phyloP scores from a whole-genome alignment of 2,888 invertebrate genomes.

The Anagyrus pseudococci region DNA sequence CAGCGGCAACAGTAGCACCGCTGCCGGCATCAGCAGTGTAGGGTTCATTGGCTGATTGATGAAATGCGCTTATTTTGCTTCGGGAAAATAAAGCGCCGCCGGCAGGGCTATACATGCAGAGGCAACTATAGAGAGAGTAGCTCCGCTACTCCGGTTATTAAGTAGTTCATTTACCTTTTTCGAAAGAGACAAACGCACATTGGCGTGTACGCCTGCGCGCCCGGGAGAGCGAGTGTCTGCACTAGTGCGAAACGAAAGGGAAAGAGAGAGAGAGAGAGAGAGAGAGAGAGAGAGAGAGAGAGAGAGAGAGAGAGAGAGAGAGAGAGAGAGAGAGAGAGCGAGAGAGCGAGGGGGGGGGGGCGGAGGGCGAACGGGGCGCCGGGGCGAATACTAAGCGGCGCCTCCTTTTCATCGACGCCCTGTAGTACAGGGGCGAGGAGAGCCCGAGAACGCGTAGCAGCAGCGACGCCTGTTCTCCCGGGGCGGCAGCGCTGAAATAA shows the following conservation, averaged over 20 bases:
- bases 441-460: no score
- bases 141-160: slow-evolving; percentile 2
- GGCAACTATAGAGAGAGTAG: background rate
- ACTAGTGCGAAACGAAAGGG: background rate
- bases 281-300: background rate
- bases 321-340: slow-evolving; percentile 25
- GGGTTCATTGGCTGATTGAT: no score
- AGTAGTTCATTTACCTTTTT: slow-evolving; percentile 22
- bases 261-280: background rate
- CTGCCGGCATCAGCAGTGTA: no score
- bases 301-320: background rate
- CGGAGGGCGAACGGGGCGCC: no score
- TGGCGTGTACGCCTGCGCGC: background rate
- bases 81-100: no score
- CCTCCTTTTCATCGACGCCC: background rate
- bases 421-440: background rate
- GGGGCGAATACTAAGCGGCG: background rate
- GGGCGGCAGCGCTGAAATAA: no score
- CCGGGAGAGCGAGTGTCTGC: background rate
- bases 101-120: background rate
- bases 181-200: slow-evolving; percentile 12
- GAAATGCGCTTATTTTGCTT: no score
- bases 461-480: no score
- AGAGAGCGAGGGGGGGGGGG: slow-evolving; percentile 22
- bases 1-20: no score